Evolutionary conservation across 1,140 invertebrate species (phyloP), one percentile per base, ranked within the genome.

Genomic region (Habropoda laboriosa): DNA sequence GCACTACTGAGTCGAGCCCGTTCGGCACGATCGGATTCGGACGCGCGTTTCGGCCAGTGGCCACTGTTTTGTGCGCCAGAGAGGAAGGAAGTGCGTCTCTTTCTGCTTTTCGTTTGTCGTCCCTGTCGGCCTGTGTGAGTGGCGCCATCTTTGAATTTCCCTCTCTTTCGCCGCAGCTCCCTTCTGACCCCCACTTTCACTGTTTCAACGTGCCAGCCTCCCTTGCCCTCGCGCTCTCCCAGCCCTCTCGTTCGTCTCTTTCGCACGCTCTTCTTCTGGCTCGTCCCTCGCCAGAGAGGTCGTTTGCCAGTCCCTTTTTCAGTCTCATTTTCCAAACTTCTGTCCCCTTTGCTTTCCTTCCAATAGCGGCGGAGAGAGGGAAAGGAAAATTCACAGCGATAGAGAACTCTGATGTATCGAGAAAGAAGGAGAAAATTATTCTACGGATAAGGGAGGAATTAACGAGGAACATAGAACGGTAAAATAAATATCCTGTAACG

Each of bases 1-100:
- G 80, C 83, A 67, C 72, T 66, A 86, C 83, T 86, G 83, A 86
- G 30, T n/a, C n/a, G n/a, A n/a, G n/a, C n/a, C 79, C 53, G 45
- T 61, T 71, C 79, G 72, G n/a, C n/a, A 40, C 76, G 57, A 71
- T 79, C 80, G 68, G 55, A 49, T 61, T 85, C 79, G 76, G 76
- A 64, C 53, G n/a, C n/a, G n/a, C n/a, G 77, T 80, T 79, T 76
- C 57, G 58, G 74, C n/a, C n/a, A n/a, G n/a, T n/a, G 64, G 18
- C 32, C 49, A 40, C 30, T 35, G n/a, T 21, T 7, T 51, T 47
- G 35, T n/a, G 42, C 0, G 32, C 10, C 32, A 49, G 38, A 55
- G 49, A 16, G 63, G 38, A 80, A 61, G 18, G 55, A 49, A 8
- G 40, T n/a, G 45, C 27, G 60, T 24, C n/a, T 71, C 64, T 40